Conservation (phyloP, 53 echinoderm and acorn worm species). For the Arbacia lixula region DNA sequence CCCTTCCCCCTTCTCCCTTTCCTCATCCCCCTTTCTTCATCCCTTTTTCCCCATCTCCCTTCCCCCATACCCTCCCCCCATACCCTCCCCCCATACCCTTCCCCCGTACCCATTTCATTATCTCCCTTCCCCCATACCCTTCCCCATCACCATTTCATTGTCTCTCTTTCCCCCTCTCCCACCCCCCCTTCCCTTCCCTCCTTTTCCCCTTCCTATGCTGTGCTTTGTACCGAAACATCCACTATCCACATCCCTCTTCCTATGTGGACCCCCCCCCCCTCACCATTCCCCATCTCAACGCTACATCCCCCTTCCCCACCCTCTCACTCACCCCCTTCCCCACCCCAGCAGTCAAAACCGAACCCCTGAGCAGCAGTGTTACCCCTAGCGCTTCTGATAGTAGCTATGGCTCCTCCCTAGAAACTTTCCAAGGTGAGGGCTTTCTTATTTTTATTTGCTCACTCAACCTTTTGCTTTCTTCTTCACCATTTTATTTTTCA, state of each 20-base stretch:
- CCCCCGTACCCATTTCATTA: not conserved
- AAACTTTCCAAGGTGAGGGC: conserved; percentile 89
- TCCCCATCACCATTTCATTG: too few relatives aligned
- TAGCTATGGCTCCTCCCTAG: conserved; percentile 77
- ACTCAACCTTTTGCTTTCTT: conserved; percentile 35
- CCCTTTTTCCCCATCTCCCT: not conserved
- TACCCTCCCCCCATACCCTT: too few relatives aligned
- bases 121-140: not conserved
- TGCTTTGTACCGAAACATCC: not conserved
- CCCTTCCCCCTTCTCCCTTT: too few relatives aligned
- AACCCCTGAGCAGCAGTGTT: conserved; percentile 88
- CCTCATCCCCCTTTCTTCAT: too few relatives aligned
- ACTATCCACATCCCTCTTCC: not conserved
- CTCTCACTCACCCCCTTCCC: not conserved
- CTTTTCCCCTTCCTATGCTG: not conserved
- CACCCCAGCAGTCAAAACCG: conserved; percentile 78
- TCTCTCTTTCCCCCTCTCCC: not conserved
- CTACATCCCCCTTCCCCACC: not conserved
- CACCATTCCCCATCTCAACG: not conserved
- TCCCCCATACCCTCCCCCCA: too few relatives aligned
- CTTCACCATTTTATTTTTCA: not conserved
- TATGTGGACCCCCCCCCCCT: not conserved
- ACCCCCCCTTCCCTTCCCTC: not conserved
- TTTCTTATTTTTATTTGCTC: too few relatives aligned
- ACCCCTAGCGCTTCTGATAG: conserved; percentile 68